These are phyloP conservation scores for Drosophila robusta DNA, from an alignment of 2,888 invertebrate species.

Conservation along the genomic window DNA sequence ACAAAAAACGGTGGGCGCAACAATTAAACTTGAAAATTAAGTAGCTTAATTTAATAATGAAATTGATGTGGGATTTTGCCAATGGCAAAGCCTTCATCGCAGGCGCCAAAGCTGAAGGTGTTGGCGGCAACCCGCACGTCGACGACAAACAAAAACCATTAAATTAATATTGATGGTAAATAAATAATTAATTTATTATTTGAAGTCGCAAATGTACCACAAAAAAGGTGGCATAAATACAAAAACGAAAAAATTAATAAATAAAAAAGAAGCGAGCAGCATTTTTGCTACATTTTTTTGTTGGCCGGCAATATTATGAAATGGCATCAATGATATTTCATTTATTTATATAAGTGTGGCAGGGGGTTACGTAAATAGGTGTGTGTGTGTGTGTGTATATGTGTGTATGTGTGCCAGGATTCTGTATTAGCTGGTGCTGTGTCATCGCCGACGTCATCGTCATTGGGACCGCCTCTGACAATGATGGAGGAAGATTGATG, in stretches of 20 bases:
- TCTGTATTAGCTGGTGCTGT: constrained; percentile 30
- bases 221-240: not conserved
- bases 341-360: constrained; percentile 53
- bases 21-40: constrained; percentile 4
- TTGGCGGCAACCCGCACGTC: not conserved
- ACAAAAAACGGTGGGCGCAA: not conserved
- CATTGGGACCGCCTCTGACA: constrained; percentile 65
- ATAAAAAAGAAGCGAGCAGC: not conserved
- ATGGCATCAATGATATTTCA: constrained; percentile 74
- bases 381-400: constrained; percentile 4
- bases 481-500: constrained; percentile 80
- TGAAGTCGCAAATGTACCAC: constrained; percentile 1
- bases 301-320: constrained; percentile 61
- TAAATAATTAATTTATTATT: constrained; percentile 55
- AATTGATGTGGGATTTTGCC: not conserved
- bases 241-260: not conserved
- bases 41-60: constrained; percentile 3
- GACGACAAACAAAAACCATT: constrained; percentile 10
- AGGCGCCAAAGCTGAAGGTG: not conserved
- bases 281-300: constrained; percentile 7
- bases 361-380: not conserved
- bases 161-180: constrained; percentile 52
- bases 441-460: constrained; percentile 57
- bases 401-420: not conserved
- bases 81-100: not conserved